These are phyloP conservation scores for Hedya salicella DNA, from an alignment of 2,888 invertebrate species.

Conservation along the genomic window DNA sequence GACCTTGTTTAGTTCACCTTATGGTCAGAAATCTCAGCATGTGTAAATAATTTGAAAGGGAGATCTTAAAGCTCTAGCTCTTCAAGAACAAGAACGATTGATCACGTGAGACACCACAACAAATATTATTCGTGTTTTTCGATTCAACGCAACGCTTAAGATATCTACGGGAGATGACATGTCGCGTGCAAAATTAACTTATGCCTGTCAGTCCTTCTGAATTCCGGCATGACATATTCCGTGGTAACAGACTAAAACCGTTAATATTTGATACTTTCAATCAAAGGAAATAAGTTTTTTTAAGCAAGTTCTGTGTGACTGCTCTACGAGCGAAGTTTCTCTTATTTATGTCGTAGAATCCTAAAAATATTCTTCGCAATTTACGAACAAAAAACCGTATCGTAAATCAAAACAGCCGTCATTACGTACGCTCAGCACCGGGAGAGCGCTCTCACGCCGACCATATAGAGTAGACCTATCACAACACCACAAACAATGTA, in stretches of 20 bases:
- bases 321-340: constrained; percentile 33
- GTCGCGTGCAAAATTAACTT: not conserved
- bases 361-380: constrained; percentile 47
- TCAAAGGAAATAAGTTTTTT: constrained; percentile 13
- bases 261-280: constrained; percentile 25
- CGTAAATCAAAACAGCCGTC: constrained; percentile 65
- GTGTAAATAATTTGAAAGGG: no score
- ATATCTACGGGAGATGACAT: not conserved
- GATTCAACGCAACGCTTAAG: not conserved
- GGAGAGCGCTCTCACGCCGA: constrained; percentile 48
- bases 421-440: constrained; percentile 58
- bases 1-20: no score
- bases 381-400: constrained; percentile 58
- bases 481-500: constrained; percentile 54
- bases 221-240: not conserved
- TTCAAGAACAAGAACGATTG: no score
- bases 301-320: constrained; percentile 24
- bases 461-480: constrained; percentile 54
- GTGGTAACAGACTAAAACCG: not conserved
- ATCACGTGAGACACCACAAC: no score
- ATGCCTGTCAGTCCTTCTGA: not conserved
- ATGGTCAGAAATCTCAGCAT: no score
- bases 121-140: no score
- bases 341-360: constrained; percentile 44
- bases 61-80: no score